A percentile compares a stretch with the other conserved stretches of the same genome.
Conservation (phyloP, 2,888 invertebrate genomes). For the Phyto melanocephala region DNA sequence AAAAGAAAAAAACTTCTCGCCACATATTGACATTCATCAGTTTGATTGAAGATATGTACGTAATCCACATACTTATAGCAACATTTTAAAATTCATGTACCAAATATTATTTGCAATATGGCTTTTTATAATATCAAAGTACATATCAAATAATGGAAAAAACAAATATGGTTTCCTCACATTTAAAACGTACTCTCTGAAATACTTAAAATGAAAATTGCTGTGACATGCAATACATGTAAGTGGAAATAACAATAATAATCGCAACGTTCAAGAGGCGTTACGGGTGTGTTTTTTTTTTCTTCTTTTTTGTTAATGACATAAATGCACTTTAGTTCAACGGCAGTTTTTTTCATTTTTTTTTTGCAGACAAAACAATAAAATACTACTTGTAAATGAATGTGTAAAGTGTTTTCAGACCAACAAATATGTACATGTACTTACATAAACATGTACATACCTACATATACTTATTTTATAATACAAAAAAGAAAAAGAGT, state of each 20-base stretch:
- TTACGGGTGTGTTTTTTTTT: slow-evolving; percentile 68
- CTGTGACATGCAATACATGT: slow-evolving; percentile 64
- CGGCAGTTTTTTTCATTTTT: slow-evolving; percentile 47
- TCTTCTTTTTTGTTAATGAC: slow-evolving; percentile 72
- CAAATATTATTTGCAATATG: neutral
- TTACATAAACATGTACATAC: neutral
- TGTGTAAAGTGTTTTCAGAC: slow-evolving; percentile 30
- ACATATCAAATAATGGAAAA: slow-evolving; percentile 65
- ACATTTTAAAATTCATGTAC: neutral
- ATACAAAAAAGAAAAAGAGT: neutral
- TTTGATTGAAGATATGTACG: no score
- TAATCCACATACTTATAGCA: no score
- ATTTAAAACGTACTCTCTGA: slow-evolving; percentile 42
- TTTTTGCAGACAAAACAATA: slow-evolving; percentile 49
- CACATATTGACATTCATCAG: no score
- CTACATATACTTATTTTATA: neutral
- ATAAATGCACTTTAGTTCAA: slow-evolving; percentile 68
- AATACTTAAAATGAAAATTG: slow-evolving; percentile 28
- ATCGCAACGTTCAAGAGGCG: slow-evolving; percentile 76
- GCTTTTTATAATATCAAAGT: slow-evolving; percentile 66
- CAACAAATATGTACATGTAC: neutral
- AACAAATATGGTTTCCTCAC: slow-evolving; percentile 55
- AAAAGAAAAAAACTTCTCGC: no score
- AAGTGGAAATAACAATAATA: slow-evolving; percentile 76
- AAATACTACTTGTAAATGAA: slow-evolving; percentile 29